Evolutionary conservation across 2,797 vertebrate species (phyloP), one percentile per base, ranked within the genome.

Genomic region (Allobates femoralis): DNA sequence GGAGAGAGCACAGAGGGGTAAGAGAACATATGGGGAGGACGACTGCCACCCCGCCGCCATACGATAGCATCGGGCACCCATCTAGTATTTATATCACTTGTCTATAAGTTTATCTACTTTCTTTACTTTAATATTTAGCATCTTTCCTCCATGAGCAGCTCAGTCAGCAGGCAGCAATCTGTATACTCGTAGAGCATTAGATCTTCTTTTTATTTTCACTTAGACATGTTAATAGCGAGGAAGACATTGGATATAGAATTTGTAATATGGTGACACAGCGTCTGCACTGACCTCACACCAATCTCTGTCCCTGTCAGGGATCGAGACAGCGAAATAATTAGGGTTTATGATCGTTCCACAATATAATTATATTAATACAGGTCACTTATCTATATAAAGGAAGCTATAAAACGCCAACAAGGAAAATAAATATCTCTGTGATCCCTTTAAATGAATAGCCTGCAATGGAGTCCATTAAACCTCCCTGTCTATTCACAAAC

Each of bases 401-500:
- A 46, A 85, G 0, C 15, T 26, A 66, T 64, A 81, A 77, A 89
- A 26, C 69, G 62, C 74, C 81, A 66, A 66, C 55, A 77, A 88
- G 83, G 83, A 80, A 80, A 80, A 88, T 73, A 88, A 81, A 85
- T 81, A 75, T 69, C 60, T 69, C 1, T 3, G n/a, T 12, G 85
- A 58, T 77, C 46, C 69, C 71, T 69, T 81, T 69, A 76, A 81
- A 58, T 76, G 79, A 76, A 66, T 37, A 69, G 56, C 69, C 75
- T 23, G 28, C 55, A 55, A 60, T 75, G 37, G 83, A 80, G 75
- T 79, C 83, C 83, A 84, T 85, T 85, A 85, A 41, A 67, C 87
- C 87, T 84, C 83, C 87, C 83, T 53, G 83, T 66, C 87, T 85
- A 81, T 85, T 77, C 69, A 55, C 69, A 67, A 56, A 73, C 50